Evolutionary conservation across 2,797 vertebrate species (phyloP), one percentile per base, ranked within the genome.

Genomic region (Thalassophryne amazonica): DNA sequence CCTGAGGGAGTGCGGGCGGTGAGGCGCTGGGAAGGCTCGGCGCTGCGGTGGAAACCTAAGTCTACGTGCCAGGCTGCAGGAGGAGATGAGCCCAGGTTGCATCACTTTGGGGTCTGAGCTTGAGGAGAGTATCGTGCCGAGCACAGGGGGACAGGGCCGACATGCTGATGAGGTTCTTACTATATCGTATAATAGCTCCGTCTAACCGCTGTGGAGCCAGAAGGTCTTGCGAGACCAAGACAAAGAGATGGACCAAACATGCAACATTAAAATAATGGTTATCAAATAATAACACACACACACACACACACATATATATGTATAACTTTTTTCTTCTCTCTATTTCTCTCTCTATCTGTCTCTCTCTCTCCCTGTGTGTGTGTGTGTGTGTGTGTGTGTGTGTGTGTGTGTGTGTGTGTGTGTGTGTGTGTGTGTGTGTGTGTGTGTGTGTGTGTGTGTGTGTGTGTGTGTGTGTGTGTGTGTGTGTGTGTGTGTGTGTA

Each of bases 21-120:
- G 69, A 72, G 76, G 84, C 81, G 6, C 30, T 70, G 81, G 77
- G 84, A 85, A 87, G 76, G 70, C 79, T 80, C 69, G 38, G 83
- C 81, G 68, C 69, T 84, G 89, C 54, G 84, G 86, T 89, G 88
- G 87, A 90, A 90, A 91, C 83, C 84, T 77, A 86, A 89, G 85
- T 85, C 82, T 74, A 37, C 52, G 54, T 85, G 86, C 86, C 87
- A 88, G 82, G 68, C 75, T 80, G 62, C 43, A 57, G 64, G 75
- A 77, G 59, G 71, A 79, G 78, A 73, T 42, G 59, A 76, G 57
- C 58, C 46, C 29, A 5, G 46, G 55, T 60, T 66, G 47, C 64
- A 70, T 78, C 64, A 51, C 59, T 62, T 51, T 31, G 54, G 67
- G 75, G 68, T 73, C 59, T 56, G 51, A 49, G 52, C 61, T 19